Evolutionary conservation across 2,888 invertebrate species (phyloP), one percentile per base, ranked within the genome.

Genomic region (Isoperla grammatica): DNA sequence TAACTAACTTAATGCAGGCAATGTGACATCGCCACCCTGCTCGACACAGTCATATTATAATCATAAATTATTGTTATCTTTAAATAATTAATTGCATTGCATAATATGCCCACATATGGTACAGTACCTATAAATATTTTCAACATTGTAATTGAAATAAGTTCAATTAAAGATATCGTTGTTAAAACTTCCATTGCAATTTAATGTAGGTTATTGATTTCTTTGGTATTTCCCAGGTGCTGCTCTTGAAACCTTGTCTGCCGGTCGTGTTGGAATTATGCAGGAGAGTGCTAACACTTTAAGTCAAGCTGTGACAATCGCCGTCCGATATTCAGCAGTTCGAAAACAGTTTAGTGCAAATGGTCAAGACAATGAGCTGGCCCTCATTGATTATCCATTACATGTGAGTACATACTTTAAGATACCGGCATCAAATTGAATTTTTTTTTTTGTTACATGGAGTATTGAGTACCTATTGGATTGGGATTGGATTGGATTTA

Each of bases 311-410:
- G 75, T 94, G 0, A 81, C 87, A 5, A 94, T 96, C 63, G 94
- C 93, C 0, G 77, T 90, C 17, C 79, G 96, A 15, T 96, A 96
- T 74, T 89, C 93, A 0, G 92, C 86, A 0, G 88, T 87, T 1
- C 79, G 96, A 63, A 83, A 81, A 67, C 97, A 97, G 77, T 97
- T 96, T 72, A 95, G 93, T 0, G 86, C 90, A 0, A 81, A 84
- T 2, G 78, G 80, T 11, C 72, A 77, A 2, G 71, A 75, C 6
- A 81, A 82, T 57, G 96, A 97, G 73, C 80, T 85, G 63, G 87
- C 95, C 0, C 88, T 97, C 1, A 74, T 97, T 66, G 95, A 96
- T 71, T 97, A 97, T 73, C 96, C 94, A 72, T 83, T 90, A 42
- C 93, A 92, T 76, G 87, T 87, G 72, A 74, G 74, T 43, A 56